Evolutionary conservation across 2,797 vertebrate genomes (phyloP).

Genomic region (Pyrocephalus nanus): DNA sequence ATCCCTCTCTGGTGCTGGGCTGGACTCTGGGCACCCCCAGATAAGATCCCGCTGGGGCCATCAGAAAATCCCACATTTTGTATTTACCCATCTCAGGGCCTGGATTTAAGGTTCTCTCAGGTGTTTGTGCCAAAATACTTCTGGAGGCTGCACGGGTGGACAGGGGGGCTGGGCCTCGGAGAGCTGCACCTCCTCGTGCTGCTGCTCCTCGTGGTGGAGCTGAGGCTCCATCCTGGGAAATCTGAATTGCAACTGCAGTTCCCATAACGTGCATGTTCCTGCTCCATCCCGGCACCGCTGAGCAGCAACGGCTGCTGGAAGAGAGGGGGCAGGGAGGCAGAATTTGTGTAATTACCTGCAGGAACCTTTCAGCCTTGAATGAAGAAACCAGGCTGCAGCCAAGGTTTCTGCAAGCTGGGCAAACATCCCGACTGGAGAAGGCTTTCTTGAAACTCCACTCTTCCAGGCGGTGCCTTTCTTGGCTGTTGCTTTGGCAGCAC

Average conservation of each 20-base stretch:
- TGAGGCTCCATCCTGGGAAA: neutral
- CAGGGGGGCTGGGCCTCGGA: accelerated
- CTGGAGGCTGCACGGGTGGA: neutral
- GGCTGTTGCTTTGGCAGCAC: constrained; percentile 45
- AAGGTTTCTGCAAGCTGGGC: constrained; percentile 53
- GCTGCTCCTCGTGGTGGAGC: constrained; percentile 16
- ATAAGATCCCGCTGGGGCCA: neutral
- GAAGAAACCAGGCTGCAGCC: constrained; percentile 6
- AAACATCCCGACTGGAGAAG: neutral
- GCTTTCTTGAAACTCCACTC: constrained; percentile 52
- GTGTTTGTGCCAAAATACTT: neutral
- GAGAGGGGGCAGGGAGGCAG: constrained; percentile 20
- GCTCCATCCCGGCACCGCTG: neutral
- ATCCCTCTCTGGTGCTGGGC: neutral
- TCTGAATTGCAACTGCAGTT: neutral
- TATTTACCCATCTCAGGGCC: neutral
- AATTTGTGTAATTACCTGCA: constrained; percentile 20
- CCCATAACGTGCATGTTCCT: neutral
- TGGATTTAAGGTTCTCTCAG: neutral
- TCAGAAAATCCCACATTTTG: neutral
- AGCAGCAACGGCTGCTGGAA: neutral
- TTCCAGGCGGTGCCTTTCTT: constrained; percentile 60
- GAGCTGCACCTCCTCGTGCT: neutral
- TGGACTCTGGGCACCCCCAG: neutral
- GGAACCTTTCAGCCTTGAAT: constrained; percentile 10